Evolutionary conservation across 2,797 vertebrate genomes (phyloP).

Genomic region (Thripadectes ignobilis): DNA sequence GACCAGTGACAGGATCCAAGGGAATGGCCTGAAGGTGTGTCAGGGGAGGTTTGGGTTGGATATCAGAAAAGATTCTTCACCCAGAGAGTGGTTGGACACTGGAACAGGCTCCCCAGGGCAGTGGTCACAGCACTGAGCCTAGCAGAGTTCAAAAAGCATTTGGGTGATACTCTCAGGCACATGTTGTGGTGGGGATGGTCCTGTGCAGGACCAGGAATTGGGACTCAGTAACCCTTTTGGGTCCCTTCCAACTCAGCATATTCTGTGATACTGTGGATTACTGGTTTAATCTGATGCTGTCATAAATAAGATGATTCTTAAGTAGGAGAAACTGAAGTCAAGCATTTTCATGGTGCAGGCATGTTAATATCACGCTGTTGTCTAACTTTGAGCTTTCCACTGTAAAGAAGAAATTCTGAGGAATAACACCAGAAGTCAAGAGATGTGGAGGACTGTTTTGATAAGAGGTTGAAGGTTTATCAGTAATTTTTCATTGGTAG

Average conservation of each 20-base stretch:
- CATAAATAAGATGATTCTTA: background rate
- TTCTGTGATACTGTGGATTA: background rate
- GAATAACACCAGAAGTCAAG: background rate
- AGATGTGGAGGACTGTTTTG: background rate
- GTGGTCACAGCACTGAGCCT: background rate
- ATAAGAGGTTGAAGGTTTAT: background rate
- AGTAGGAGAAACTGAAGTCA: background rate
- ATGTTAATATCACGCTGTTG: background rate
- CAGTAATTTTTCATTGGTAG: background rate
- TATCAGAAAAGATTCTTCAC: background rate
- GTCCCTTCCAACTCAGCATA: background rate
- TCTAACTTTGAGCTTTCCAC: background rate
- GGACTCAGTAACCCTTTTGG: background rate
- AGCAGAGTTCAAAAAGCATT: background rate
- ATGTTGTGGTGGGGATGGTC: no score
- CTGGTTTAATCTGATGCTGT: background rate
- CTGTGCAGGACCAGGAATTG: background rate
- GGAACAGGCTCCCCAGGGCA: background rate
- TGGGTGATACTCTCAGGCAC: background rate
- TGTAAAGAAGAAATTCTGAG: background rate
- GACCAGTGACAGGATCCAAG: background rate
- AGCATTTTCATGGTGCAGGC: background rate
- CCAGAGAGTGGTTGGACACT: background rate
- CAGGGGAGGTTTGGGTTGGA: background rate
- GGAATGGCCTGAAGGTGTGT: background rate